These are phyloP conservation scores for Tachycineta bicolor DNA, from an alignment of 2,113 vertebrate species.

Conservation along the genomic window DNA sequence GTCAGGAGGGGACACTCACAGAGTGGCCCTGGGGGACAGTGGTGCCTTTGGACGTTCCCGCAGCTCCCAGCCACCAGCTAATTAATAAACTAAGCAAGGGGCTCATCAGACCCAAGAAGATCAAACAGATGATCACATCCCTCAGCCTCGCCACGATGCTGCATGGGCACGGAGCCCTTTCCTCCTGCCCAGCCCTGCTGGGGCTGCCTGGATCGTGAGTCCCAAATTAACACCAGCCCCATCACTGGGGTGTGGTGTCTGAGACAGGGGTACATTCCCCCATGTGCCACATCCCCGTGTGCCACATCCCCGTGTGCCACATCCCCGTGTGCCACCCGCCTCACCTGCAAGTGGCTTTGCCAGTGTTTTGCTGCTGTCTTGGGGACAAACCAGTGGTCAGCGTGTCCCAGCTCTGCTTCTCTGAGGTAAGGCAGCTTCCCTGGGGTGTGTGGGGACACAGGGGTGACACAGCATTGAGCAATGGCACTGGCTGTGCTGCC, in stretches of 20 bases:
- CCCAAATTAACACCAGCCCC: neutral
- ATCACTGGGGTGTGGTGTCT: neutral
- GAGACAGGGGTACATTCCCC: neutral
- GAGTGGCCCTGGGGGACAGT: neutral
- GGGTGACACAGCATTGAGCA: accelerated
- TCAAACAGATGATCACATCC: neutral
- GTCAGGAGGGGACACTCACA: neutral
- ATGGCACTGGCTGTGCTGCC: neutral
- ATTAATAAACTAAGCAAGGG: neutral
- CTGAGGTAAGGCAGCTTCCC: neutral
- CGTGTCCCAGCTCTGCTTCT: neutral
- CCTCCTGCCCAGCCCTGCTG: neutral
- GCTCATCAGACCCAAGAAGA: neutral
- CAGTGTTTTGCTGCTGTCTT: neutral
- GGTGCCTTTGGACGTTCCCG: neutral
- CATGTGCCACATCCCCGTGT: accelerated
- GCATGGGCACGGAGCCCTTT: neutral
- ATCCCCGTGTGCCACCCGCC: accelerated
- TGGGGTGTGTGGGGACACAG: accelerated
- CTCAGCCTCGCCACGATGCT: neutral
- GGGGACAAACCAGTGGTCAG: neutral
- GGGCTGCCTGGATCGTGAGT: accelerated
- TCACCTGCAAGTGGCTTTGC: neutral
- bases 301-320: neutral
- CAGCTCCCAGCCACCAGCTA: neutral